Evolutionary conservation across 2,113 vertebrate species (phyloP).

Genomic region (Chaetura pelagica): DNA sequence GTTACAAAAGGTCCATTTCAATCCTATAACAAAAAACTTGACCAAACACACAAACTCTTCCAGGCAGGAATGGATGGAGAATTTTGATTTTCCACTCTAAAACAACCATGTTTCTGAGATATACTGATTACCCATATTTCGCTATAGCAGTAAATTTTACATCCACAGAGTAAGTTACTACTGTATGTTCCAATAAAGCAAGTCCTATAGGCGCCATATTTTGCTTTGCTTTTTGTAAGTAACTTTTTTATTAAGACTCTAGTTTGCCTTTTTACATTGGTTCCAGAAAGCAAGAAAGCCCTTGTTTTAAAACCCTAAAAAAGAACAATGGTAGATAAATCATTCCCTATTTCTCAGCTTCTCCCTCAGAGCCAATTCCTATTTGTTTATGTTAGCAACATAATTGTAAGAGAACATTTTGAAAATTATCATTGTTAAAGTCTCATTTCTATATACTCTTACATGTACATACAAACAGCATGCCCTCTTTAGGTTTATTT

Average conservation of each 20-base stretch:
- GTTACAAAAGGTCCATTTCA: constrained; percentile 57
- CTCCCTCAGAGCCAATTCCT: background rate
- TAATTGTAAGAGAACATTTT: background rate
- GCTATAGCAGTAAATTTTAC: background rate
- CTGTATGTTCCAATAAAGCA: background rate
- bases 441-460: background rate
- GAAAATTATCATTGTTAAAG: background rate
- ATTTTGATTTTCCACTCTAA: background rate
- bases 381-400: background rate
- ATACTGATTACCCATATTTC: background rate
- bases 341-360: background rate
- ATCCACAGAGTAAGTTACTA: background rate
- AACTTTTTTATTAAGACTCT: background rate
- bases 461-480: background rate
- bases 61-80: background rate
- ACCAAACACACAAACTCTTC: background rate
- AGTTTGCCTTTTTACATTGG: background rate
- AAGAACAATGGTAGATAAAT: constrained; percentile 25
- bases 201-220: background rate
- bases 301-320: constrained; percentile 12
- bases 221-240: background rate
- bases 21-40: constrained; percentile 14
- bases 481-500: background rate
- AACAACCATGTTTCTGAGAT: background rate
- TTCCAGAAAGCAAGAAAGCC: background rate